Evolutionary conservation across 2,113 vertebrate genomes (phyloP), one percentile per base, ranked within the genome.

Genomic region (Gopherus evgoodei): DNA sequence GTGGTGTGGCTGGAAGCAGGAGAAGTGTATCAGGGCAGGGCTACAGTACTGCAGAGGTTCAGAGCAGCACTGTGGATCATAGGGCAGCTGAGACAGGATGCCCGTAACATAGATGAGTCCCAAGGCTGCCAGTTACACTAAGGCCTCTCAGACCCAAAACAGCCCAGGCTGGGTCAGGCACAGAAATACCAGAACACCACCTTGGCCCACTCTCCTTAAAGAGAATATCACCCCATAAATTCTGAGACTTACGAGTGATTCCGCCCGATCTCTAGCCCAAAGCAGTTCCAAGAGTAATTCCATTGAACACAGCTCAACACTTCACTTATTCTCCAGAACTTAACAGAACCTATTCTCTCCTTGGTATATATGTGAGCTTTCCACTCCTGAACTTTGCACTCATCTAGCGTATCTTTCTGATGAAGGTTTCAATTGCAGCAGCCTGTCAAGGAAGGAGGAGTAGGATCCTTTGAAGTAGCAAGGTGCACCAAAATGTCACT

Each of bases 321-420:
- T 94, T 96, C 86, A 85, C 95, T 96, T 97, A 87, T 92, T 97
- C 93, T 96, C 96, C 94, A 93, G 88, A 85, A 42, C 93, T 91
- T 85, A 94, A 92, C 83, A 96, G 83, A 94, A 65, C 65, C 57
- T 96, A 96, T 93, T 88, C 92, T 93, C 91, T 97, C 76, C 69
- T 85, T 87, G 87, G 89, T 62, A 95, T 90, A 92, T 92, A 92
- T 1, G 4, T 50, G 95, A 91, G 90, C 88, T 53, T 53, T 52
- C 50, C 5, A 88, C 92, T 93, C 87, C 91, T 85, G 93, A 93
- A 94, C 91, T 96, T 96, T 96, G 91, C 88, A n/a, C 59, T 96
- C 93, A 90, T 91, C 95, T 94, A 56, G 93, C 90, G 92, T 94
- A 95, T 95, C 95, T 93, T 90, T 96, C 91, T 4, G 91, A 95